These are phyloP conservation scores for Eueremaeus valkanovi DNA, from an alignment of 2,888 invertebrate species.

Conservation along the genomic window DNA sequence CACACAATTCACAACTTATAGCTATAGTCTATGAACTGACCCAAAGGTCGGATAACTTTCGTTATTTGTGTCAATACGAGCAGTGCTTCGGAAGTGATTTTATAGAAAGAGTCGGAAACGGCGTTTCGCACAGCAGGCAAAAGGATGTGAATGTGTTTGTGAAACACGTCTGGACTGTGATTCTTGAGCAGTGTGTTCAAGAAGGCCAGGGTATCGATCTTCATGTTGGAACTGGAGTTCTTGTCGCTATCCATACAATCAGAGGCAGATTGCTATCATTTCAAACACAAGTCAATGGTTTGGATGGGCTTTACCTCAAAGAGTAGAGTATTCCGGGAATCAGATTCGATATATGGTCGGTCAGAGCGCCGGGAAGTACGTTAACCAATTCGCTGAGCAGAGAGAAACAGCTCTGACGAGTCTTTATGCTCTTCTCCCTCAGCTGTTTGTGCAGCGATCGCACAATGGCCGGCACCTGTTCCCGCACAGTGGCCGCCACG, in stretches of 20 bases:
- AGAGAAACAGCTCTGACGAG: conserved; percentile 85
- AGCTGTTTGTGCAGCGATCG: conserved; percentile 82
- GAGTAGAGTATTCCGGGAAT: conserved; percentile 43
- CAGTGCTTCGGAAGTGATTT: conserved; percentile 94
- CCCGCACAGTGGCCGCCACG: conserved; percentile 51
- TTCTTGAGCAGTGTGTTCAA: conserved; percentile 75
- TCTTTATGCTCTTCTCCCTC: conserved; percentile 77
- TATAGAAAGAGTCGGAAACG: conserved; percentile 94
- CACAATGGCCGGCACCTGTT: conserved; percentile 70
- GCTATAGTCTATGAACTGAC: too few species aligned
- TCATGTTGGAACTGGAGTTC: conserved; percentile 93
- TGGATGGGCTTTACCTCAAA: conserved; percentile 11
- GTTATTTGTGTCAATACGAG: conserved; percentile 88
- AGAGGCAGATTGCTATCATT: too few species aligned
- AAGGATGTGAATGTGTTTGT: conserved; percentile 70
- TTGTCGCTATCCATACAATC: conserved; percentile 63
- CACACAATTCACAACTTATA: too few species aligned
- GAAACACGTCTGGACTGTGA: conserved; percentile 73
- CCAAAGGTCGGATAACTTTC: conserved; percentile 82
- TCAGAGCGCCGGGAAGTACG: conserved; percentile 82
- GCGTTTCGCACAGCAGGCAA: conserved; percentile 78
- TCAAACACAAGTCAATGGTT: too few species aligned
- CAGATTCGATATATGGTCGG: conserved; percentile 65
- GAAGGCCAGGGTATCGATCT: conserved; percentile 92
- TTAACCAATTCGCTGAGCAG: conserved; percentile 82